phyloP scores from a whole-genome alignment of 2,888 invertebrate genomes.

The Cephonodes hylas region DNA sequence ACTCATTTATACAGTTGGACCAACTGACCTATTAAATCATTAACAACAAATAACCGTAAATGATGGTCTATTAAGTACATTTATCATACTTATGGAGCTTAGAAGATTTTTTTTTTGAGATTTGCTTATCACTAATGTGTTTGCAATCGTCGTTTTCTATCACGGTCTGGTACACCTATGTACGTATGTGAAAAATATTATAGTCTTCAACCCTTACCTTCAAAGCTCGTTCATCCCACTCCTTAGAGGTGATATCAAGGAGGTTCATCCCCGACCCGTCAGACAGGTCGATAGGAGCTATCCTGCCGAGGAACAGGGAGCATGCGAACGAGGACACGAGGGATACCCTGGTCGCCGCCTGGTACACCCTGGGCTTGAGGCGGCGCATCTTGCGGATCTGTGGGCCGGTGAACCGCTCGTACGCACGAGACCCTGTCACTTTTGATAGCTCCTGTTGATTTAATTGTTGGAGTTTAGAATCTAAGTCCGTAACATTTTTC shows the following conservation, averaged over 20 bases:
- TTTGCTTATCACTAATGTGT: no score
- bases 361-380: slow-evolving; percentile 77
- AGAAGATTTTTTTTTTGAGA: no score
- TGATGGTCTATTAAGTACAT: no score
- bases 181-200: no score
- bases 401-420: slow-evolving; percentile 95
- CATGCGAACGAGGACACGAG: slow-evolving; percentile 96
- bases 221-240: slow-evolving; percentile 88
- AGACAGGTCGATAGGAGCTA: slow-evolving; percentile 94
- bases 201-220: slow-evolving; percentile 84
- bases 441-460: slow-evolving; percentile 83
- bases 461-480: neutral
- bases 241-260: slow-evolving; percentile 88
- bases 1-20: no score
- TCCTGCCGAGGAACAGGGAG: slow-evolving; percentile 91
- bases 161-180: no score
- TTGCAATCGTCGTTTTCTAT: no score
- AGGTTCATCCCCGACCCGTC: slow-evolving; percentile 99
- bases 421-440: slow-evolving; percentile 92
- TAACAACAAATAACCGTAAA: no score
- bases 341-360: slow-evolving; percentile 90
- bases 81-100: no score
- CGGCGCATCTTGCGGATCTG: slow-evolving; percentile 95
- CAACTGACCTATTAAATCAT: no score
- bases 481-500: neutral